Evolutionary conservation across 2,113 vertebrate species (phyloP).

Genomic region (Clarias batrachus): DNA sequence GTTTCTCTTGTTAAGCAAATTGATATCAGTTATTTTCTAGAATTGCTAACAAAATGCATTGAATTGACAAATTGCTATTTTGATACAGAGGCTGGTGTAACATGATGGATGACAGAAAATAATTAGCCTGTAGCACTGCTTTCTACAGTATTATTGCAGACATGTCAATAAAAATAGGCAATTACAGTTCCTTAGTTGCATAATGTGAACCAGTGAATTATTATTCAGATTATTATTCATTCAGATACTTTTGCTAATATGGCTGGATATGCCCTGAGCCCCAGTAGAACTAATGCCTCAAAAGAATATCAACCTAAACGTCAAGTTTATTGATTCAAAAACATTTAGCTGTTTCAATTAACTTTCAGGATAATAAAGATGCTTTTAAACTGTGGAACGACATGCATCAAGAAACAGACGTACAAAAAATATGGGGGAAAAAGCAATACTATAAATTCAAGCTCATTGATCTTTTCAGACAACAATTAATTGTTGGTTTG

Average conservation of each 20-base stretch:
- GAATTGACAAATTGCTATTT: background rate
- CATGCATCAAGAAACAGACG: background rate
- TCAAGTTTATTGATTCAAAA: slow-evolving; percentile 46
- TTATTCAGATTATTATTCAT: slow-evolving; percentile 50
- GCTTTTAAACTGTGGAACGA: background rate
- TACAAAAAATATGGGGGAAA: background rate
- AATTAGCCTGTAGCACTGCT: slow-evolving; percentile 11
- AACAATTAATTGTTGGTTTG: background rate
- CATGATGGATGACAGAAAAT: slow-evolving; percentile 9
- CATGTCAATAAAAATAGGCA: slow-evolving; percentile 41
- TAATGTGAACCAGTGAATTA: slow-evolving; percentile 33
- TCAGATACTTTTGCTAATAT: slow-evolving; percentile 33
- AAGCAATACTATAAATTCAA: background rate
- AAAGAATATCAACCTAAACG: slow-evolving; percentile 37
- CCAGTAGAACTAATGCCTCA: background rate
- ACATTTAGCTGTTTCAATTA: slow-evolving; percentile 50
- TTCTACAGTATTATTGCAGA: slow-evolving; percentile 25
- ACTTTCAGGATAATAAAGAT: slow-evolving; percentile 43
- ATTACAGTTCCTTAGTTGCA: slow-evolving; percentile 35
- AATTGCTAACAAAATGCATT: background rate
- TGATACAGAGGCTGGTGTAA: background rate
- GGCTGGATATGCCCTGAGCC: slow-evolving; percentile 15
- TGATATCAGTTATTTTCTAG: slow-evolving; percentile 5
- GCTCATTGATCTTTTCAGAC: background rate
- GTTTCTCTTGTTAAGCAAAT: background rate